Evolutionary conservation across 2,888 invertebrate genomes (phyloP).

Genomic region (Rotaria socialis): DNA sequence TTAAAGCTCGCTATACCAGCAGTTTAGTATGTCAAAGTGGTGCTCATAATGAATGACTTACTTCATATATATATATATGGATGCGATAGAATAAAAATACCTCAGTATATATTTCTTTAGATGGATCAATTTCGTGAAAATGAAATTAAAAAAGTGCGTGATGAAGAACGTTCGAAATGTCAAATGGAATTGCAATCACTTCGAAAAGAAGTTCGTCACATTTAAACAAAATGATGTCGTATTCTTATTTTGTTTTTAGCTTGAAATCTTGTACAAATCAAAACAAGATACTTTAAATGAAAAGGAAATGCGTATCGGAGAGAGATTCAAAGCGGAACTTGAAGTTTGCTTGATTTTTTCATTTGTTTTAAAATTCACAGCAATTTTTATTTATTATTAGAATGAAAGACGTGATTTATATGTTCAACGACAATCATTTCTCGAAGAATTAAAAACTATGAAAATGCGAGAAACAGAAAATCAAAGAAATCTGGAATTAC

Average conservation of each 20-base stretch:
- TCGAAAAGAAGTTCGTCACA: neutral
- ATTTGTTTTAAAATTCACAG: too few species aligned
- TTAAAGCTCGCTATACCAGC: too few species aligned
- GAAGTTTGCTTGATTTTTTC: neutral
- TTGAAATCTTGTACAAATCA: neutral
- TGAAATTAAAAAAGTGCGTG: neutral
- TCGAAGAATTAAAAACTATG: slow-evolving; percentile 33
- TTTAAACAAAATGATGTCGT: neutral
- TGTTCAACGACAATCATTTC: slow-evolving; percentile 18
- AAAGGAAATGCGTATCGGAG: slow-evolving; percentile 10
- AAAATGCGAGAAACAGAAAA: slow-evolving; percentile 15
- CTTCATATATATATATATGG: too few species aligned
- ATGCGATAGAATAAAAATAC: too few species aligned
- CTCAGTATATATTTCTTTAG: neutral
- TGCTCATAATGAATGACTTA: too few species aligned
- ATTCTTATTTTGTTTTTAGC: neutral
- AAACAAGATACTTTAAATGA: slow-evolving; percentile 12
- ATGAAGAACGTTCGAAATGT: slow-evolving; percentile 26
- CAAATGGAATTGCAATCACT: slow-evolving; percentile 36
- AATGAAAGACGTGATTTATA: slow-evolving; percentile 22
- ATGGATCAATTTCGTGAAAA: slow-evolving; percentile 35
- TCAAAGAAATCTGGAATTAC: slow-evolving; percentile 14
- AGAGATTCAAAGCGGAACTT: slow-evolving; percentile 26
- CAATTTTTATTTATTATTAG: neutral
- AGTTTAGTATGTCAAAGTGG: too few species aligned